phyloP scores from a whole-genome alignment of 2,113 vertebrate species.

The Pitta sordida region DNA sequence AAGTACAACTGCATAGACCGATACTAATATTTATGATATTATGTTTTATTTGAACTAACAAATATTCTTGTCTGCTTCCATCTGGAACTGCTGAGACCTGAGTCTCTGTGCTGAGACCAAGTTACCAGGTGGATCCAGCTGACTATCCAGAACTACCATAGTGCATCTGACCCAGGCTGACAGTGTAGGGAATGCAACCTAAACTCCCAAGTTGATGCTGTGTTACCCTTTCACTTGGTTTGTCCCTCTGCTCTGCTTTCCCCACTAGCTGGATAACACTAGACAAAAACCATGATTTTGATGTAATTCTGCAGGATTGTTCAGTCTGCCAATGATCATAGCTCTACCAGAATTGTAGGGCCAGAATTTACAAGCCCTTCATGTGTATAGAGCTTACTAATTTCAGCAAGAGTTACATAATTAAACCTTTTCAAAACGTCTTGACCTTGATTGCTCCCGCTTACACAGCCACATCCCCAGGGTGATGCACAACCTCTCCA shows the following conservation, averaged over 20 bases:
- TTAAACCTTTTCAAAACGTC: not conserved
- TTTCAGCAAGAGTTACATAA: not conserved
- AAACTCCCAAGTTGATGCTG: rapidly evolving
- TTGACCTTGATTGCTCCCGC: not conserved
- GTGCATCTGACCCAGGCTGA: not conserved
- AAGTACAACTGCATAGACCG: not conserved
- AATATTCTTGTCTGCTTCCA: not conserved
- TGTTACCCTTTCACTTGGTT: not conserved
- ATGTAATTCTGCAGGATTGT: not conserved
- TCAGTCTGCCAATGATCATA: not conserved
- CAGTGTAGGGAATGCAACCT: not conserved
- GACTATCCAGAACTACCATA: not conserved
- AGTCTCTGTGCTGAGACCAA: not conserved
- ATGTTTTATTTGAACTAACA: not conserved
- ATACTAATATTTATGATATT: not conserved
- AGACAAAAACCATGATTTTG: not conserved
- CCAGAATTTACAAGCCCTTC: not conserved
- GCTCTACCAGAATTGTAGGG: not conserved
- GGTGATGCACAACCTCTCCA: not conserved
- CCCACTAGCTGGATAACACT: not conserved
- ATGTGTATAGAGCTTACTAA: not conserved
- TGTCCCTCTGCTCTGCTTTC: not conserved
- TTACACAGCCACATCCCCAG: not conserved
- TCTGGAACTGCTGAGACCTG: not conserved
- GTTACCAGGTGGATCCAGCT: not conserved